Evolutionary conservation across 53 echinoderm and acorn worm species (phyloP).

Genomic region (Holothuria leucospilota): DNA sequence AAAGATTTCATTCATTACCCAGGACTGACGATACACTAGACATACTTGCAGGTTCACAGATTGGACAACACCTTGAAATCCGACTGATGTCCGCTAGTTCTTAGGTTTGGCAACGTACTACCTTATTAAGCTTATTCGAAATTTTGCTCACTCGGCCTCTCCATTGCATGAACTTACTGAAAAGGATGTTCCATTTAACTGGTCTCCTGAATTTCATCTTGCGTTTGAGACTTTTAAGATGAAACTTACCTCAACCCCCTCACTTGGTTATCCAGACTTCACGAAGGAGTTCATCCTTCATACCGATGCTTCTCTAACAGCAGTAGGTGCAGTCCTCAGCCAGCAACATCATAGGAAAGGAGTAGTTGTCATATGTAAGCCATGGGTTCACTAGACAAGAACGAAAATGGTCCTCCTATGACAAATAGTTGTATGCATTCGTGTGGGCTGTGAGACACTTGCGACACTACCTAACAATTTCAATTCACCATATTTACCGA

Average conservation of each 20-base stretch:
- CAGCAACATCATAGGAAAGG: slow-evolving; percentile 40
- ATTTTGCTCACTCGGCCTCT: neutral
- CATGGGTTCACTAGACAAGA: slow-evolving; percentile 43
- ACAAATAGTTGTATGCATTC: slow-evolving; percentile 55
- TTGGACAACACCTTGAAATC: neutral
- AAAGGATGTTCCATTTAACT: slow-evolving; percentile 49
- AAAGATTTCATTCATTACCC: neutral
- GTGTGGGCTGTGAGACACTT: slow-evolving; percentile 66
- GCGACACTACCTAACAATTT: slow-evolving; percentile 45
- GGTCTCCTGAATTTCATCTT: slow-evolving; percentile 40
- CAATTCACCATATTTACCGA: slow-evolving; percentile 74
- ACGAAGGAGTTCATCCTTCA: slow-evolving; percentile 40
- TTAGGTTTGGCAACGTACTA: slow-evolving; percentile 16
- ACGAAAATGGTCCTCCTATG: slow-evolving; percentile 49
- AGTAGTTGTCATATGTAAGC: slow-evolving; percentile 63
- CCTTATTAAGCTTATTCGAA: neutral
- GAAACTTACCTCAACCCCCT: slow-evolving; percentile 53
- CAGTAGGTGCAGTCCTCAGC: slow-evolving; percentile 58
- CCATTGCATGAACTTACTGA: neutral
- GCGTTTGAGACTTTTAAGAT: slow-evolving; percentile 26
- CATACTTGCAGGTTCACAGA: too few relatives aligned
- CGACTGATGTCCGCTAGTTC: neutral
- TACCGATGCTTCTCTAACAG: slow-evolving; percentile 63
- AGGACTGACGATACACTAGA: neutral
- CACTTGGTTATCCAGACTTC: slow-evolving; percentile 68